phyloP scores from a whole-genome alignment of 2,113 vertebrate genomes.

The Tragelaphus buxtoni region DNA sequence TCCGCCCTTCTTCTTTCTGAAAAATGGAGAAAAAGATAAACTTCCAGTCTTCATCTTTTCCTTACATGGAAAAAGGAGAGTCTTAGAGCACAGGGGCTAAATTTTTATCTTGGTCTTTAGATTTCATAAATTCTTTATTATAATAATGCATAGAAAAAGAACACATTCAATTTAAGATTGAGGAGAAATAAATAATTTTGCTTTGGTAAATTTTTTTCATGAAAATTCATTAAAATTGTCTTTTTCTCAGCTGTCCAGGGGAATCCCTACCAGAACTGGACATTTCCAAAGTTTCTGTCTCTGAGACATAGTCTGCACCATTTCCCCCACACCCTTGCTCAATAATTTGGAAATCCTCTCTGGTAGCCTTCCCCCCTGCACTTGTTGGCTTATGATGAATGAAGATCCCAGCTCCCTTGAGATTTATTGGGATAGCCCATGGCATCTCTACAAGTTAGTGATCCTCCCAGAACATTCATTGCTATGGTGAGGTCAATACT shows the following conservation, averaged over 20 bases:
- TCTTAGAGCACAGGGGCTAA: neutral
- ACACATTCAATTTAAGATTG: neutral
- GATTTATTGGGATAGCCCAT: neutral
- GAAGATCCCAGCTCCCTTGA: neutral
- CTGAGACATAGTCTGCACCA: neutral
- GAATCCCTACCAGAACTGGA: neutral
- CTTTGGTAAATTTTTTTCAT: neutral
- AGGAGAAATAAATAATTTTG: neutral
- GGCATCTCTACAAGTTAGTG: neutral
- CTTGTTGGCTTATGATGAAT: neutral
- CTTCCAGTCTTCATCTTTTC: neutral
- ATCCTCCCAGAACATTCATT: constrained; percentile 1
- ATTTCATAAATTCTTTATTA: neutral
- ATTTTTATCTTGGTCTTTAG: neutral
- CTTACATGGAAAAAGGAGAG: neutral
- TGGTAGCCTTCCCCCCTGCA: neutral
- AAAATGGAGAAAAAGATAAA: neutral
- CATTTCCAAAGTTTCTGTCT: neutral
- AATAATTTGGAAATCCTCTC: neutral
- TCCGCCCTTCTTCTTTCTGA: neutral
- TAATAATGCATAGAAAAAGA: neutral
- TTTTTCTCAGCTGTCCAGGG: neutral
- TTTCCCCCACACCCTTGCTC: neutral
- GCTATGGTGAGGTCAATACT: neutral
- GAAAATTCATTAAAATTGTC: neutral